Evolutionary conservation across 2,113 vertebrate species (phyloP).

Genomic region (Malaclemys terrapin): DNA sequence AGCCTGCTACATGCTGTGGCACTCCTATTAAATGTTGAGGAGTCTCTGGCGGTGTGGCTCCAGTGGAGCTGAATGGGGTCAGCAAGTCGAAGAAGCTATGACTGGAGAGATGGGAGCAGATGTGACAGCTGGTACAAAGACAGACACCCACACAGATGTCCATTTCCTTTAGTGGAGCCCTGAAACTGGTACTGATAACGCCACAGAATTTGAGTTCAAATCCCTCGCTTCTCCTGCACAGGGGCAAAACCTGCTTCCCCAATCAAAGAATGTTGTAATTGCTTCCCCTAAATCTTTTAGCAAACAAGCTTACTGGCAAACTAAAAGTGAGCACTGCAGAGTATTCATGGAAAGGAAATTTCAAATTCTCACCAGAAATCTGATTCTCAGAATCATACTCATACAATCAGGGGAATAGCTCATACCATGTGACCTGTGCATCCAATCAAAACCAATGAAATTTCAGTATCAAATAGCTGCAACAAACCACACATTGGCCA

Average conservation of each 20-base stretch:
- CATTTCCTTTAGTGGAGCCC: not conserved
- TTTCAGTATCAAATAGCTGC: not conserved
- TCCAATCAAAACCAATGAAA: not conserved
- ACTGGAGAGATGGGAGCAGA: not conserved
- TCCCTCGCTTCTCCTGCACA: not conserved
- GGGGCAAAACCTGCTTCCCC: not conserved
- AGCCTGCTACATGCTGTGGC: not conserved
- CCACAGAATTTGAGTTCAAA: not conserved
- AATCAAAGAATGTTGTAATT: not conserved
- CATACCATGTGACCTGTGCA: not conserved
- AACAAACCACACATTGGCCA: rapidly evolving
- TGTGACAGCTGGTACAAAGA: not conserved
- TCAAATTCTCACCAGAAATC: not conserved
- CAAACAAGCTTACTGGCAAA: not conserved
- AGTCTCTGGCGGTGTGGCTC: not conserved
- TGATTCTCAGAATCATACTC: not conserved
- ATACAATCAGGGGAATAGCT: not conserved
- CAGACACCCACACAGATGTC: not conserved
- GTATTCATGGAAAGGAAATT: not conserved
- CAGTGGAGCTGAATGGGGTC: too few relatives aligned
- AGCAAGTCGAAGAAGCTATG: not conserved
- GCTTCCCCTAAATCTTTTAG: not conserved
- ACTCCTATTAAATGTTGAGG: not conserved
- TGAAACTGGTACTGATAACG: not conserved
- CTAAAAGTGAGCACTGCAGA: not conserved